phyloP scores from a whole-genome alignment of 2,113 vertebrate genomes.

The Muntiacus reevesi region DNA sequence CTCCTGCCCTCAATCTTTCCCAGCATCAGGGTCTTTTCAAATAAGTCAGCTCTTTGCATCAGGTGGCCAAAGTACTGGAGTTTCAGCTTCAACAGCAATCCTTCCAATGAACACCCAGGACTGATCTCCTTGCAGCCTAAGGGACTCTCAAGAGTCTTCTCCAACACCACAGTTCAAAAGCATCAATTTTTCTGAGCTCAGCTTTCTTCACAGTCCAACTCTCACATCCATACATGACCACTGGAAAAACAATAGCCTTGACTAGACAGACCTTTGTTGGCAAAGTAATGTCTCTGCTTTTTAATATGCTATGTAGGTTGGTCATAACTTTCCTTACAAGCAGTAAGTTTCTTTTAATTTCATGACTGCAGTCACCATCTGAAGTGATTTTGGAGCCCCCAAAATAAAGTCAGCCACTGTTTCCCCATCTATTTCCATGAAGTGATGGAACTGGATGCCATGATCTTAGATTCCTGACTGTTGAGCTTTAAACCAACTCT shows the following conservation, averaged over 20 bases:
- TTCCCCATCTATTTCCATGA: neutral
- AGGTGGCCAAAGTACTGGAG: neutral
- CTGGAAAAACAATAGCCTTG: neutral
- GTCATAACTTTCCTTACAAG: neutral
- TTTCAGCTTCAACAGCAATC: neutral
- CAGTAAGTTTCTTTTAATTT: neutral
- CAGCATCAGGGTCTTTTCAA: neutral
- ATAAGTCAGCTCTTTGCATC: neutral
- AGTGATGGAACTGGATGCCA: neutral
- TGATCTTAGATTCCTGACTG: neutral
- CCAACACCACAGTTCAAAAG: neutral
- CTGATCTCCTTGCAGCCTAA: neutral
- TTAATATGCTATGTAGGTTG: neutral
- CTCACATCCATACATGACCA: neutral
- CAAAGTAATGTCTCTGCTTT: neutral
- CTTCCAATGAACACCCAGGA: neutral
- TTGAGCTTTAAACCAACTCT: neutral
- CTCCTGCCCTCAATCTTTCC: neutral
- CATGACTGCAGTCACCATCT: neutral
- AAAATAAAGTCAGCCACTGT: neutral
- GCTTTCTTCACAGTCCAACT: neutral
- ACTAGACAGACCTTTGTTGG: neutral
- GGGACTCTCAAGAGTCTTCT: neutral
- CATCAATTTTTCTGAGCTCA: accelerated
- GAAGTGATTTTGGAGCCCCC: neutral